Conservation (phyloP, 2,888 invertebrate species). For the Pteria penguin region DNA sequence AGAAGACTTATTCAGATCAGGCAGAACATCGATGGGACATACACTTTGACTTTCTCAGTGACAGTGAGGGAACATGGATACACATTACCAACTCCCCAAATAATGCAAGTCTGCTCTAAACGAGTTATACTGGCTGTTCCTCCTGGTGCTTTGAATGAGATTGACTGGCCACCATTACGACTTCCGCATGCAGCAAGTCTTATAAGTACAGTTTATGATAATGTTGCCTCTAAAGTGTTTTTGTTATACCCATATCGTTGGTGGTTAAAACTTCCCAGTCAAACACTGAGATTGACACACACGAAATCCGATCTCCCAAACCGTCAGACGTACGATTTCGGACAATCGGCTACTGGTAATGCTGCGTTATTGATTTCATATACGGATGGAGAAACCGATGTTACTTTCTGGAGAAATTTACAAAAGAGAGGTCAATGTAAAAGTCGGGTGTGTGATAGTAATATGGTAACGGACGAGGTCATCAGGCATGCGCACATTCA, state of each 20-base stretch:
- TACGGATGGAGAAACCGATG: slow-evolving; percentile 27
- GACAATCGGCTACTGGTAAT: slow-evolving; percentile 30
- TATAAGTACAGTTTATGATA: slow-evolving; percentile 21
- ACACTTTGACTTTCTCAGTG: not conserved
- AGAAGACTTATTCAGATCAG: slow-evolving; percentile 11
- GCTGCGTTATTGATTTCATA: slow-evolving; percentile 42
- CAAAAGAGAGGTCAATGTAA: slow-evolving; percentile 25
- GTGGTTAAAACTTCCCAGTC: slow-evolving; percentile 24
- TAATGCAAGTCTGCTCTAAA: slow-evolving; percentile 12
- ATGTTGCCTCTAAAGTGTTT: slow-evolving; percentile 28
- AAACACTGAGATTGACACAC: not conserved
- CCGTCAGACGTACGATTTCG: slow-evolving; percentile 42
- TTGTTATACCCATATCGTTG: slow-evolving; percentile 40
- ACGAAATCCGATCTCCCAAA: slow-evolving; percentile 37
- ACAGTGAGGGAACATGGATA: slow-evolving; percentile 9
- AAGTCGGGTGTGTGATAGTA: not conserved
- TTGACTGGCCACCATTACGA: slow-evolving; percentile 34
- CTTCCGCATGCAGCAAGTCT: not conserved
- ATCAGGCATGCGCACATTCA: slow-evolving; percentile 24
- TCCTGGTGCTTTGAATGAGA: slow-evolving; percentile 16
- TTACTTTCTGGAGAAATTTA: slow-evolving; percentile 34
- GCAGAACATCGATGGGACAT: not conserved
- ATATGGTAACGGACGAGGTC: slow-evolving; percentile 16
- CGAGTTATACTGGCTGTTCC: slow-evolving; percentile 44
- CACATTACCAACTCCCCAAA: not conserved